These are phyloP conservation scores for Scomber scombrus DNA, from an alignment of 2,113 vertebrate species.

Conservation along the genomic window DNA sequence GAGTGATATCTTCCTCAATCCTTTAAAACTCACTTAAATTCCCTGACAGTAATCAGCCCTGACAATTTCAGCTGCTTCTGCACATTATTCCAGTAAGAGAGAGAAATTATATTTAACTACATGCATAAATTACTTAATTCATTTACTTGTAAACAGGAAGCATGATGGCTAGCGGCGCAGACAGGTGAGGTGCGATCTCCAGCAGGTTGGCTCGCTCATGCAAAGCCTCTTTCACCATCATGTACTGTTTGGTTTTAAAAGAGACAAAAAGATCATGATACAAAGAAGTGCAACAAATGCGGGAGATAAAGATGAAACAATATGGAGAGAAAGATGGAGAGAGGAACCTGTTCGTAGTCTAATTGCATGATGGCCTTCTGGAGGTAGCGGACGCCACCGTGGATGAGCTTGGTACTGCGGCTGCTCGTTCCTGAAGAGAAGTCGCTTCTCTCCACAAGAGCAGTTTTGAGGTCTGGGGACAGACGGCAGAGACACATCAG, in stretches of 20 bases:
- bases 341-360: slow-evolving; percentile 93
- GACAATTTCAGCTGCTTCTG: too few species aligned
- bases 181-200: slow-evolving; percentile 94
- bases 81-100: too few species aligned
- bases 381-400: slow-evolving; percentile 96
- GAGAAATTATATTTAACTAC: too few species aligned
- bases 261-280: not conserved
- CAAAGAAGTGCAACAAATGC: accelerated
- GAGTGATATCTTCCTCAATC: too few species aligned
- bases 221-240: slow-evolving; percentile 96
- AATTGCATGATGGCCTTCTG: slow-evolving; percentile 98
- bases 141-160: slow-evolving; percentile 97
- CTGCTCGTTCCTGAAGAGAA: slow-evolving; percentile 99
- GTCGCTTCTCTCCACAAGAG: slow-evolving; percentile 95
- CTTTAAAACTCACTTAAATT: too few species aligned
- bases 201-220: slow-evolving; percentile 94
- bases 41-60: too few species aligned
- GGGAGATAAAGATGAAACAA: too few species aligned
- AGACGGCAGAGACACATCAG: not conserved
- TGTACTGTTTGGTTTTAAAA: slow-evolving; percentile 86
- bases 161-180: slow-evolving; percentile 95
- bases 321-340: not conserved
- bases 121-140: too few species aligned
- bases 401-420: slow-evolving; percentile 98
- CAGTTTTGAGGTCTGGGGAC: slow-evolving; percentile 93